These are phyloP conservation scores for Myoxocephalus aenaeus DNA, from an alignment of 2,797 vertebrate genomes.

Conservation along the genomic window DNA sequence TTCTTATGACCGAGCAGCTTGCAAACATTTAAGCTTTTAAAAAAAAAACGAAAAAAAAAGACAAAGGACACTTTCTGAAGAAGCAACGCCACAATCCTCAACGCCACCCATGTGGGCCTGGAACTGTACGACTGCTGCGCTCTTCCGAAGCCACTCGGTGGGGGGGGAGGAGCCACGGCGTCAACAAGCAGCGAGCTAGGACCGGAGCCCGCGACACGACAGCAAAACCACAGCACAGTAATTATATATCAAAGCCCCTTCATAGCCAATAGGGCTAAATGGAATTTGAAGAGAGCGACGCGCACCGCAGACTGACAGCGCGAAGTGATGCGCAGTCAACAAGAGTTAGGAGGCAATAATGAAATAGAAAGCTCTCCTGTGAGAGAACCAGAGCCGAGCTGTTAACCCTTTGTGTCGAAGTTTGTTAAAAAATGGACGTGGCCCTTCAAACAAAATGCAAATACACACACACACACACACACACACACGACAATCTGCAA, in stretches of 20 bases:
- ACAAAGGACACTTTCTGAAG: background rate
- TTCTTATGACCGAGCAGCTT: background rate
- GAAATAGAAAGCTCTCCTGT: conserved; percentile 1
- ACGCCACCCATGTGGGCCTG: background rate
- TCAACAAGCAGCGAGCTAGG: conserved; percentile 60
- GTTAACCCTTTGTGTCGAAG: background rate
- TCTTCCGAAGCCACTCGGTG: conserved; percentile 34
- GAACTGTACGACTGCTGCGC: conserved; percentile 18
- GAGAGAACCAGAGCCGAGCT: background rate
- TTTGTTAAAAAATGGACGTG: background rate
- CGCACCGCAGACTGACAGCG: conserved; percentile 64
- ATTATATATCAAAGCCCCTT: conserved; percentile 80
- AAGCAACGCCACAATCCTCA: background rate
- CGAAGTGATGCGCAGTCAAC: conserved; percentile 46
- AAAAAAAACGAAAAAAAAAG: background rate
- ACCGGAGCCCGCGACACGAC: conserved; percentile 74
- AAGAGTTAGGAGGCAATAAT: conserved; percentile 64
- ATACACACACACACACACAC: background rate
- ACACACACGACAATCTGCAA: background rate
- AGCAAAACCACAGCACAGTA: conserved; percentile 76
- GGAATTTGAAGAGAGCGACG: conserved; percentile 65
- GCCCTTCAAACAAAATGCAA: background rate
- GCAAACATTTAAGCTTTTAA: background rate
- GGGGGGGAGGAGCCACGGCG: conserved; percentile 59
- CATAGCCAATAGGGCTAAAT: conserved; percentile 69